Base-by-base conservation (phyloP, 2,888 invertebrate species). In the Cantharis flavilabris region DNA sequence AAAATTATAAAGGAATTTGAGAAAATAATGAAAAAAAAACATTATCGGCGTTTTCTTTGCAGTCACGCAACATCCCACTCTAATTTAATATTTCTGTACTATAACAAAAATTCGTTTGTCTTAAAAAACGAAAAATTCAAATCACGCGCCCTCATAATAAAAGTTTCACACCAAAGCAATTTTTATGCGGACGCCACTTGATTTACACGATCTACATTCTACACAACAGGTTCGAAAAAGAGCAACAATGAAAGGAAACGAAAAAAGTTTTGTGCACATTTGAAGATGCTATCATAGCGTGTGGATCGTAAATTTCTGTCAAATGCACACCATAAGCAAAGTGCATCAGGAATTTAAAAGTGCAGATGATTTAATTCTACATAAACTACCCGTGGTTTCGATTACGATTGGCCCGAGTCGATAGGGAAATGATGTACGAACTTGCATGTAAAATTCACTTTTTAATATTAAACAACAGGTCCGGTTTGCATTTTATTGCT, bases 31-130 rank as follows among this genome's bases (percentile, higher is more conserved):
- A 69, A 69, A 26, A 64, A n/a, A 75, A 71, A 77, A 76, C 73
- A 74, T 74, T 77, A 77, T 77, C 72, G 77, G 62, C 75, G 72
- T 69, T 30, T 70, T 72, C 70, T 72, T 67, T 70, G 20, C 62
- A 64, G 65, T 71, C 77, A 77, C 77, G 77, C 77, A 70, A 77
- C 26, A 23, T n/a, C 72, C 65, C 65, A 67, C 62, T 33, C 75
- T 77, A 75, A 77, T 77, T 77, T 75, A 77, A 75, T 77, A 71
- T 65, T 74, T 26, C 65, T 23, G 5, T 26, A 16, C 16, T 16
- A 7, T 67, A 23, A 67, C 26, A 14, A 67, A 20, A 67, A 23
- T 67, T 67, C 23, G 65, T 20, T 67, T 67, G 20, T 26, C 65
- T n/a, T 23, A 18, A 67, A 65, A 23, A 23, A 67, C 3, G 16